A percentile compares a stretch with the other conserved stretches of the same genome.
Evolutionary conservation across 2,888 invertebrate genomes (phyloP).

Genomic region (Oscheius sp.): DNA sequence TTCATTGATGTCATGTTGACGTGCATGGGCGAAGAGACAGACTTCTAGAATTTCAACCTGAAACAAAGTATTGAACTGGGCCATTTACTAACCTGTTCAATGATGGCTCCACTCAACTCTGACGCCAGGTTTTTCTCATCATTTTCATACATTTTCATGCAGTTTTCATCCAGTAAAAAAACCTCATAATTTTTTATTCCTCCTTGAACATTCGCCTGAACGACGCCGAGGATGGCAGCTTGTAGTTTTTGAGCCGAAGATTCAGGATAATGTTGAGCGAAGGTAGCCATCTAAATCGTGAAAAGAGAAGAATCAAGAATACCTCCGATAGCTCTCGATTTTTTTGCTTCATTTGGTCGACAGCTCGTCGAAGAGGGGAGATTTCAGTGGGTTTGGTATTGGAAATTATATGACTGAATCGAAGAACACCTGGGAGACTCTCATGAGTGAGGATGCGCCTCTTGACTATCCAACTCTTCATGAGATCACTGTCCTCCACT

Average conservation of each 20-base stretch:
- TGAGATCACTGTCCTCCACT: slow-evolving; percentile 53
- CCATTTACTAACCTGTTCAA: slow-evolving; percentile 53
- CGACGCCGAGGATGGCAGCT: slow-evolving; percentile 60
- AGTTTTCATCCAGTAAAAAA: slow-evolving; percentile 57
- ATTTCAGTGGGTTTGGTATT: slow-evolving; percentile 32
- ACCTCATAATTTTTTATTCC: slow-evolving; percentile 58
- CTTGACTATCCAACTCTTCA: slow-evolving; percentile 56
- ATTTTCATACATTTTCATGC: slow-evolving; percentile 46
- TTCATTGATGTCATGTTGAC: slow-evolving; percentile 22
- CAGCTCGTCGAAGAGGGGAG: slow-evolving; percentile 25
- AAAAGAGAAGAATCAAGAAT: slow-evolving; percentile 17
- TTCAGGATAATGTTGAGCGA: slow-evolving; percentile 32
- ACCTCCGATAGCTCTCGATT: slow-evolving; percentile 33
- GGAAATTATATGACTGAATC: slow-evolving; percentile 32
- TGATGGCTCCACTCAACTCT: slow-evolving; percentile 49
- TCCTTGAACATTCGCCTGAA: slow-evolving; percentile 55
- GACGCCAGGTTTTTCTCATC: slow-evolving; percentile 49
- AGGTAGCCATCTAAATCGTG: slow-evolving; percentile 16
- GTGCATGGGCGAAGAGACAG: slow-evolving; percentile 59
- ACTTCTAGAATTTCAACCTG: slow-evolving; percentile 61
- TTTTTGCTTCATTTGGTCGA: slow-evolving; percentile 52
- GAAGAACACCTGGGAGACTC: slow-evolving; percentile 40
- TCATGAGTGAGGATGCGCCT: slow-evolving; percentile 31
- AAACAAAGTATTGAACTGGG: no score
- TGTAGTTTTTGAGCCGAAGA: slow-evolving; percentile 44